Conservation (phyloP, 1,140 invertebrate species). For the Bombus fervidus region DNA sequence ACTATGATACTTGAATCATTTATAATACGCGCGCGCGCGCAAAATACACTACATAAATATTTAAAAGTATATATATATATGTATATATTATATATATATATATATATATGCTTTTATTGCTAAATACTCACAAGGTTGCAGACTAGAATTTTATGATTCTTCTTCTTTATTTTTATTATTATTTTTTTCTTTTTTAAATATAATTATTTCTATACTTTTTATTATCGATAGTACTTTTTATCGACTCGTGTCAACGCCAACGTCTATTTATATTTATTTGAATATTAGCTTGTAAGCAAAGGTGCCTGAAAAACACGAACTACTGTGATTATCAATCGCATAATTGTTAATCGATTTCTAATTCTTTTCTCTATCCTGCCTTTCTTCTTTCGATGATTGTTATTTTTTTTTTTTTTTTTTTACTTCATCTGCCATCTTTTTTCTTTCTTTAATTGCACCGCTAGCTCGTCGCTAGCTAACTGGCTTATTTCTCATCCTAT, state of each 20-base stretch:
- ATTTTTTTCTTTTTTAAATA: slow-evolving; percentile 34
- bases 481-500: slow-evolving; percentile 55
- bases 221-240: slow-evolving; percentile 51
- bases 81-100: not conserved
- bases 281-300: slow-evolving; percentile 70
- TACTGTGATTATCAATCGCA: slow-evolving; percentile 72
- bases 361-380: slow-evolving; percentile 37
- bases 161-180: slow-evolving; percentile 25
- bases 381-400: slow-evolving; percentile 6
- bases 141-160: slow-evolving; percentile 60
- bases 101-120: slow-evolving; percentile 67
- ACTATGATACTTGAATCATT: slow-evolving; percentile 57
- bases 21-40: slow-evolving; percentile 41
- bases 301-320: slow-evolving; percentile 72
- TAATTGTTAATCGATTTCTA: slow-evolving; percentile 68
- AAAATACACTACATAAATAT: slow-evolving; percentile 55
- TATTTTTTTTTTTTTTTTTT: not conserved
- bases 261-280: slow-evolving; percentile 74
- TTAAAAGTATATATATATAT: slow-evolving; percentile 41
- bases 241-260: slow-evolving; percentile 27
- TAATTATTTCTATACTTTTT: slow-evolving; percentile 51
- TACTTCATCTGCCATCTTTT: not conserved
- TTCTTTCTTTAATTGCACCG: slow-evolving; percentile 40
- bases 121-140: slow-evolving; percentile 75
- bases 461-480: slow-evolving; percentile 20